These are phyloP conservation scores for Ophiodon elongatus DNA, from an alignment of 2,113 vertebrate species.

Conservation along the genomic window DNA sequence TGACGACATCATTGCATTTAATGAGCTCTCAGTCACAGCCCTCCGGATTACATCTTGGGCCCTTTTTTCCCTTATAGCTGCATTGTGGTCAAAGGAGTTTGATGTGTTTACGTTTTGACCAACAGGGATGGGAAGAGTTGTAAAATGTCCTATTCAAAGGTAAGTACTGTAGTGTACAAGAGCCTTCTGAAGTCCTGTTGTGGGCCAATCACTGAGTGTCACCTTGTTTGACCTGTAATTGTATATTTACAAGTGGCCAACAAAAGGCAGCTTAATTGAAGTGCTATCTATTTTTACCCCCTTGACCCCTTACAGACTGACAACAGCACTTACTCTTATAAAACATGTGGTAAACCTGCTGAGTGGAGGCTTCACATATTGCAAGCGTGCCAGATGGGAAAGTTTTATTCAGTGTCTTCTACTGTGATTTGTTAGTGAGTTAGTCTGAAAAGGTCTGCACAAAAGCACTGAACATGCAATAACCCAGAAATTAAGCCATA, in stretches of 20 bases:
- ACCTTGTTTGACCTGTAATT: slow-evolving; percentile 20
- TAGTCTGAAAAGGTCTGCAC: neutral
- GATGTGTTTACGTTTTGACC: slow-evolving; percentile 39
- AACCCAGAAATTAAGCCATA: neutral
- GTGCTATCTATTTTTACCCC: slow-evolving; percentile 23
- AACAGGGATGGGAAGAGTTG: slow-evolving; percentile 10
- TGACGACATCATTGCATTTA: slow-evolving; percentile 62
- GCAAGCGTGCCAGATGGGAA: slow-evolving; percentile 9
- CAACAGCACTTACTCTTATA: slow-evolving; percentile 17
- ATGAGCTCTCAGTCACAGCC: slow-evolving; percentile 53
- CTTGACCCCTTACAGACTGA: slow-evolving; percentile 21
- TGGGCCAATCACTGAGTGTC: slow-evolving; percentile 1
- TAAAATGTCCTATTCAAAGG: slow-evolving; percentile 1
- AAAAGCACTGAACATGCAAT: slow-evolving; percentile 7
- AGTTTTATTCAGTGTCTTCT: neutral
- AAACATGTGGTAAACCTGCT: slow-evolving; percentile 2
- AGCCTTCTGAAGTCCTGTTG: neutral
- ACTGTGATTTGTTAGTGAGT: neutral
- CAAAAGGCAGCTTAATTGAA: slow-evolving; percentile 14
- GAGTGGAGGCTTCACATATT: slow-evolving; percentile 24
- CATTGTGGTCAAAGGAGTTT: neutral
- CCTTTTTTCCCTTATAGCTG: slow-evolving; percentile 31
- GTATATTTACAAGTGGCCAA: slow-evolving; percentile 21
- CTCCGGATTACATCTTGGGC: slow-evolving; percentile 4
- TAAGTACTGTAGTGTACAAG: neutral